These are phyloP conservation scores for Dromaius novaehollandiae DNA, from an alignment of 2,113 vertebrate genomes.

Conservation along the genomic window DNA sequence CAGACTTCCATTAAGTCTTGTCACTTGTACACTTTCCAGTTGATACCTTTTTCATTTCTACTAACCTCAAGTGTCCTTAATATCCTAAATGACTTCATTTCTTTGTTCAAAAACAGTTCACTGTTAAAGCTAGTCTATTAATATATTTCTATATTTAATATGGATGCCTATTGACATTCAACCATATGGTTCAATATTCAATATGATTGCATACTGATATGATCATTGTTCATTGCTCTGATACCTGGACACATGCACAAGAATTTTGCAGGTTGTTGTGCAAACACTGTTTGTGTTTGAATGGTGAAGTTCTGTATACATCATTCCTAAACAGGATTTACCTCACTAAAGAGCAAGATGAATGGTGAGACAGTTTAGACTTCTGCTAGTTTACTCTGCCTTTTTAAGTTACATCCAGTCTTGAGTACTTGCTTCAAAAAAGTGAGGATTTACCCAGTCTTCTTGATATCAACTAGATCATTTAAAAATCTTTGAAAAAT, in stretches of 20 bases:
- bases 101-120: background rate
- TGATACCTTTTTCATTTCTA: background rate
- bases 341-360: background rate
- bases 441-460: conserved; percentile 6
- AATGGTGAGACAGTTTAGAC: conserved; percentile 28
- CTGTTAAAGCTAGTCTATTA: background rate
- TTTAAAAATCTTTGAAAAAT: background rate
- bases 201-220: background rate
- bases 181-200: background rate
- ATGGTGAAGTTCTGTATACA: conserved; percentile 52
- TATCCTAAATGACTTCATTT: background rate
- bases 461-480: conserved; percentile 17
- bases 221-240: background rate
- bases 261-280: background rate
- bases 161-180: background rate
- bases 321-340: conserved; percentile 40
- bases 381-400: conserved; percentile 56
- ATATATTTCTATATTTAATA: background rate
- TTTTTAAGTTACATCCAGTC: conserved; percentile 35
- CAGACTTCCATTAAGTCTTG: background rate
- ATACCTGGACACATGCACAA: background rate
- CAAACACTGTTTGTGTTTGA: no score
- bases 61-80: background rate
- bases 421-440: conserved; percentile 39
- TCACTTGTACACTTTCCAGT: background rate